Base-by-base conservation (phyloP, 1,140 invertebrate genomes). In the Metaphire vulgaris region DNA sequence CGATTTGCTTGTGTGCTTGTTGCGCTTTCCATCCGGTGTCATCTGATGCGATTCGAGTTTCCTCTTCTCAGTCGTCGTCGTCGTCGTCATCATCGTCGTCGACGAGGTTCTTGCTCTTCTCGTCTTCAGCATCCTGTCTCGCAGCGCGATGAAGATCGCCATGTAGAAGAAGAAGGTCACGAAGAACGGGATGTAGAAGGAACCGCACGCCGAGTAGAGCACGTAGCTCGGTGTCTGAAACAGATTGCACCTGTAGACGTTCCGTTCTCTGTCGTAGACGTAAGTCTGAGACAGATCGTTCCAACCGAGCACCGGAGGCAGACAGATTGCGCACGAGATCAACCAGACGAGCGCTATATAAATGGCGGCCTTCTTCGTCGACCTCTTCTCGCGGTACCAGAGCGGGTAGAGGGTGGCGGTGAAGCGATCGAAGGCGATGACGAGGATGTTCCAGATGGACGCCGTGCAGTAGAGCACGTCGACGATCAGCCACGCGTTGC, bases 151-250 rank as follows among this genome's bases (percentile, higher is more conserved):
- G 87, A 98, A 98, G 80, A 98, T 98, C 78, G 93, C 89, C 90
- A 94, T 95, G 87, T 98, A 98, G 87, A 98, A 94, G 89, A 97
- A 96, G 72, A 97, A 88, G 93, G 98, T 97, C 34, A 98, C 92
- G 80, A 95, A 90, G 91, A 96, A 95, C 15, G 96, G 96, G 81
- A 98, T 92, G 85, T 95, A 96, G 89, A 98, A 98, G 72, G 94
- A 96, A 12, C 95, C 94, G 30, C 96, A 89, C 0, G 95, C 95
- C 1, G 94, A 96, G 87, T 94, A 99, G 71, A 99, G 88, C 80
- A 99, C 97, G 88, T 99, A 99, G 29, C 92, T 92, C 73, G 91
- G 90, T 21, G 81, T 82, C 65, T 81, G 77, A 79, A 86, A 87
- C 32, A 87, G 79, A 30, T 85, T 79, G 78, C 86, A 87, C 28